Evolutionary conservation across 23 tunicate species (phyloP), one percentile per base, ranked within the genome.

Genomic region (Trididemnum clinides): DNA sequence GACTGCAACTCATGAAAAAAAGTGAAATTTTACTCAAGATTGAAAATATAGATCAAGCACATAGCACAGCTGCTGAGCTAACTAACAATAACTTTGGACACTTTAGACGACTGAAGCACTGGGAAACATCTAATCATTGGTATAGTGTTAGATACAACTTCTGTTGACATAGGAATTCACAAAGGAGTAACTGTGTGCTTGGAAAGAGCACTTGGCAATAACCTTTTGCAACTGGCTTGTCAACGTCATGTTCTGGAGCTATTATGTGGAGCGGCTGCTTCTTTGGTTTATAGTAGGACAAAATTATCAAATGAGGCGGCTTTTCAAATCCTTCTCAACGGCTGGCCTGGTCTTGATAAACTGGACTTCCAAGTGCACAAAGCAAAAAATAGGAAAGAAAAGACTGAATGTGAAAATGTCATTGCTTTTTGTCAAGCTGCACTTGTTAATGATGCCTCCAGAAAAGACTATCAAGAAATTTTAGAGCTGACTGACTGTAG

Each of bases 401-500:
- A n/a, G n/a, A n/a, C n/a, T n/a, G n/a, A n/a, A n/a, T 20, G 69
- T 12, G 27, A 62, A 62, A 62, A n/a, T 62, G 27, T 22, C 25
- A 62, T 62, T 15, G 15, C 69, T 62, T 62, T 62, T 62, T 62
- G 69, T 62, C 69, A 62, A 62, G 69, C 69, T 12, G 69, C 69
- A 62, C 27, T 62, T 5, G 6, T 12, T 62, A 23, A 62, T 62
- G 26, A 62, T 62, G n/a, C 25, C 6, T 62, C 23, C n/a, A 62
- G 69, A n/a, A 62, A 62, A 62, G 69, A 62, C n/a, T 62, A 62
- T 62, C n/a, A 62, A 62, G 69, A 62, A n/a, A n/a, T 62, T n/a
- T 62, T 62, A 23, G 69, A 62, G 69, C 69, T 62, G 69, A 62
- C 69, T 62, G 26, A n/a, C n/a, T n/a, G n/a, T n/a, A n/a, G n/a